Evolutionary conservation across 30 jellyfish, hydroid and myxozoan species (phyloP).

Genomic region (Turritopsis dohrnii): DNA sequence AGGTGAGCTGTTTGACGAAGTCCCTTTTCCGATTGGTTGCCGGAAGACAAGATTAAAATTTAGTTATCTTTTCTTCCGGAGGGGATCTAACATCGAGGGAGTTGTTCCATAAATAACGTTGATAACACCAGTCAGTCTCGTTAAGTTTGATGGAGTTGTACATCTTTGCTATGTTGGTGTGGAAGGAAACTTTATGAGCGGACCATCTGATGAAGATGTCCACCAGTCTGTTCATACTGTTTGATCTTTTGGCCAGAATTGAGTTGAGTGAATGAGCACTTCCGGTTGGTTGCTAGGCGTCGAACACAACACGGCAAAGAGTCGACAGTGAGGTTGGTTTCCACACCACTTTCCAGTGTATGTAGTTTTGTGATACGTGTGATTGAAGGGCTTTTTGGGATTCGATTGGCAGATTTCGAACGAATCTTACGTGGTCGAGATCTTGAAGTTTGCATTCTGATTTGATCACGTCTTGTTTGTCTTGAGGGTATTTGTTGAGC

Average conservation of each 20-base stretch:
- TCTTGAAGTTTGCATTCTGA: slow-evolving; percentile 10
- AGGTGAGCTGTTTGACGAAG: not conserved
- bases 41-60: not conserved
- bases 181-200: not conserved
- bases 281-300: slow-evolving; percentile 2
- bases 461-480: slow-evolving; percentile 7
- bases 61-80: not conserved
- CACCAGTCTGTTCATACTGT: slow-evolving; percentile 1
- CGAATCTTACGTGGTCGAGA: not conserved
- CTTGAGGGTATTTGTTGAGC: not conserved
- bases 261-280: slow-evolving; percentile 7
- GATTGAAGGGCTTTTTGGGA: not conserved
- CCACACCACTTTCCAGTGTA: not conserved
- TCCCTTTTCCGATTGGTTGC: not conserved
- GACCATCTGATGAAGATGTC: not conserved
- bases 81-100: not conserved
- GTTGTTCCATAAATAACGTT: not conserved
- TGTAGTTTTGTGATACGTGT: not conserved
- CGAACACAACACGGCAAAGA: not conserved
- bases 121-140: not conserved
- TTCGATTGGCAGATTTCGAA: not conserved
- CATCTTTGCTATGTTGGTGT: slow-evolving; percentile 1
- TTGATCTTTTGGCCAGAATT: not conserved
- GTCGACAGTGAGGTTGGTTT: not conserved
- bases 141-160: not conserved